Conservation (phyloP, 2,113 vertebrate species). For the Menidia beryllina region DNA sequence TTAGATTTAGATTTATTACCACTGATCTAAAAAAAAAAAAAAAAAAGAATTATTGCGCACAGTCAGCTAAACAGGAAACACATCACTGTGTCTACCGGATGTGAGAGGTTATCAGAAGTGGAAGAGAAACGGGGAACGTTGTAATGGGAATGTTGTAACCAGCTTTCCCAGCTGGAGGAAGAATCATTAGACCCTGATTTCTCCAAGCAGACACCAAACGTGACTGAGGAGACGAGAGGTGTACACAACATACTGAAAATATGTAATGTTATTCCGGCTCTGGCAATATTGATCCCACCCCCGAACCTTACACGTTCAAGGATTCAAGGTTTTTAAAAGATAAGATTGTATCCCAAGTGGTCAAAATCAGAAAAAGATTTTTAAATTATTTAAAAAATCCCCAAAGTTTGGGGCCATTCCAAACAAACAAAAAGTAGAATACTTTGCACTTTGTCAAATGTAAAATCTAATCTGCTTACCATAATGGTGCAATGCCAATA, state of each 20-base stretch:
- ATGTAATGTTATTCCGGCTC: not conserved
- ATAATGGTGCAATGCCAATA: too few species aligned
- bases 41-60: not conserved
- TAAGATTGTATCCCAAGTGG: too few species aligned
- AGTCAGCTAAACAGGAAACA: not conserved
- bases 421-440: too few species aligned
- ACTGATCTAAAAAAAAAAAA: constrained; percentile 2
- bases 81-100: not conserved
- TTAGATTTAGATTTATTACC: constrained; percentile 13
- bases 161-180: not conserved
- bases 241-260: not conserved
- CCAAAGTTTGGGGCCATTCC: too few species aligned
- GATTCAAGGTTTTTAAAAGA: too few species aligned
- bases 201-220: not conserved
- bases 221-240: not conserved
- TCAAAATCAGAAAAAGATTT: not conserved
- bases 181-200: not conserved
- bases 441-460: too few species aligned
- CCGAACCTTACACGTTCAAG: too few species aligned
- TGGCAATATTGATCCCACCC: too few species aligned
- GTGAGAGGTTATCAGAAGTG: not conserved
- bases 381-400: too few species aligned
- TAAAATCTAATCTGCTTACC: too few species aligned
- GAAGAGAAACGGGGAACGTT: not conserved
- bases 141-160: constrained; percentile 5